These are phyloP conservation scores for Pangasius larnaudii DNA, from an alignment of 2,797 vertebrate species.

Conservation along the genomic window DNA sequence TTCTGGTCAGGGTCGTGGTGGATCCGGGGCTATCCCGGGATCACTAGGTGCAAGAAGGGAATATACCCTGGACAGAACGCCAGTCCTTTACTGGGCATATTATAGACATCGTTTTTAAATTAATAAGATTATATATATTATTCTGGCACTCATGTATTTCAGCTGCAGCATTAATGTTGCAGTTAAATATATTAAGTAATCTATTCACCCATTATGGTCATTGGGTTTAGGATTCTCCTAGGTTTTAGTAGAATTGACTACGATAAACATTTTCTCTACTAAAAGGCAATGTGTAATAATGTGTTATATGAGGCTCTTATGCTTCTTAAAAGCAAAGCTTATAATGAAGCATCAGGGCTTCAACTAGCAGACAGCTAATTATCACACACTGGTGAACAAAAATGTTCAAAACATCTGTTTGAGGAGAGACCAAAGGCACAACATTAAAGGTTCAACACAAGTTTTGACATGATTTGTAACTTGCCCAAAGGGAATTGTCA, in stretches of 20 bases:
- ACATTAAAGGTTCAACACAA: slow-evolving; percentile 42
- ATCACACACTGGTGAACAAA: slow-evolving; percentile 16
- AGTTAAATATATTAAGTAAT: slow-evolving; percentile 1
- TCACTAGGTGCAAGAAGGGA: neutral
- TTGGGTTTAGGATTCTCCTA: neutral
- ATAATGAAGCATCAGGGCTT: neutral
- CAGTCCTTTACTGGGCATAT: neutral
- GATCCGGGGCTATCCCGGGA: too few species aligned
- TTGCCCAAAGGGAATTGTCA: slow-evolving; percentile 40
- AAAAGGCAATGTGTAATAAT: neutral
- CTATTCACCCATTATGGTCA: neutral
- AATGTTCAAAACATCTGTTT: slow-evolving; percentile 52
- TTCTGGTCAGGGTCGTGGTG: neutral
- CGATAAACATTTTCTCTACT: neutral
- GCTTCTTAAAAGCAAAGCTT: slow-evolving; percentile 21
- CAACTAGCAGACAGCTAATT: neutral
- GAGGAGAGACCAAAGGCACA: slow-evolving; percentile 35
- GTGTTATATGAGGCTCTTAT: neutral
- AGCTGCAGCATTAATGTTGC: neutral
- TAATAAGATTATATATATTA: neutral
- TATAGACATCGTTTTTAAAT: slow-evolving; percentile 23
- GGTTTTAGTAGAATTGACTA: neutral
- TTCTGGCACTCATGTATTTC: neutral
- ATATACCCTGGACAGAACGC: neutral
- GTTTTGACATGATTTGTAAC: slow-evolving; percentile 39